Conservation (phyloP, 2,888 invertebrate species). For the Melipona beecheii region DNA sequence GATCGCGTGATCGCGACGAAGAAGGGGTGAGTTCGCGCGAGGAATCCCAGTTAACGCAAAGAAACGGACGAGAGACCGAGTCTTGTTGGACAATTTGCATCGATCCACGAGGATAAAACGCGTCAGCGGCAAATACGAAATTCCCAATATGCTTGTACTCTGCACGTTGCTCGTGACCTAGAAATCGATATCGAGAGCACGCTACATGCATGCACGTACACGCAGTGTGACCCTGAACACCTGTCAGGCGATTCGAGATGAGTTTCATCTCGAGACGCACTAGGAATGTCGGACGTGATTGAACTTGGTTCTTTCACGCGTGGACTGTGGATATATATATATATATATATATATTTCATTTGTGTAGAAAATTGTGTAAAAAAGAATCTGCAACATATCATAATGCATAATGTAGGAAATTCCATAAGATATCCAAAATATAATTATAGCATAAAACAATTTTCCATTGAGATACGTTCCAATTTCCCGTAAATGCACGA, state of each 20-base stretch:
- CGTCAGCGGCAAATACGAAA: constrained; percentile 26
- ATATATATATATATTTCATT: no score
- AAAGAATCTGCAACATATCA: no score
- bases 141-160: not conserved
- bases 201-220: not conserved
- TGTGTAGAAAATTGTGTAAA: no score
- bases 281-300: not conserved
- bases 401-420: no score
- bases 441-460: no score
- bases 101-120: constrained; percentile 19
- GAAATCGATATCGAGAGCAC: constrained; percentile 33
- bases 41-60: constrained; percentile 24
- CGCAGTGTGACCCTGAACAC: constrained; percentile 3
- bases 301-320: not conserved
- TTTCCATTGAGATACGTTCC: no score
- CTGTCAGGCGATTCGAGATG: not conserved
- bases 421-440: no score
- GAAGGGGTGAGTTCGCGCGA: constrained; percentile 14
- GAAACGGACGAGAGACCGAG: constrained; percentile 11
- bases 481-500: no score
- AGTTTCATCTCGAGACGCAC: not conserved
- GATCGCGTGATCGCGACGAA: constrained; percentile 38
- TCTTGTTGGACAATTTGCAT: constrained; percentile 28
- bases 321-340: no score
- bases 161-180: constrained; percentile 14